phyloP scores from a whole-genome alignment of 2,797 vertebrate genomes.

The Enteromius fasciolatus region DNA sequence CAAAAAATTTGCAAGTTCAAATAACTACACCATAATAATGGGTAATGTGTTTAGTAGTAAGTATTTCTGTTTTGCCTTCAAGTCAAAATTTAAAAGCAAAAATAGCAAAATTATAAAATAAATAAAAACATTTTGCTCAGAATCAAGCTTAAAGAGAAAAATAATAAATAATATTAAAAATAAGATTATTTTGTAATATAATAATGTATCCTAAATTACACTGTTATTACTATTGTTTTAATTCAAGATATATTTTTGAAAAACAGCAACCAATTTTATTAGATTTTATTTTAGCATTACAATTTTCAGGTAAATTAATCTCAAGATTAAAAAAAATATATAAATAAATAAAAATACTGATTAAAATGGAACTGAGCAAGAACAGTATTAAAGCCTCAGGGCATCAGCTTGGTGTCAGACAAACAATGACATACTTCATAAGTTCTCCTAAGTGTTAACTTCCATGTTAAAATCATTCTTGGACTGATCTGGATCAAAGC shows the following conservation, averaged over 20 bases:
- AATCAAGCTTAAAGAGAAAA: not conserved
- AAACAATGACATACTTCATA: not conserved
- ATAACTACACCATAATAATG: too few relatives aligned
- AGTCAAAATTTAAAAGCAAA: not conserved
- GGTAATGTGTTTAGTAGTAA: too few relatives aligned
- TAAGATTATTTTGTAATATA: not conserved
- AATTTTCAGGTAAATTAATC: not conserved
- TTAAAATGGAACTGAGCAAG: constrained; percentile 28
- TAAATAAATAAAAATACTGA: not conserved
- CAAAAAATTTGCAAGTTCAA: too few relatives aligned
- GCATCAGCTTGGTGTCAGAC: constrained; percentile 10
- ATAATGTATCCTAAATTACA: not conserved
- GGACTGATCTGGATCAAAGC: constrained; percentile 27
- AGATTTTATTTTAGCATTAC: not conserved
- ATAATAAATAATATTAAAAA: not conserved
- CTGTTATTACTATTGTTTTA: not conserved
- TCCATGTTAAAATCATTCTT: not conserved
- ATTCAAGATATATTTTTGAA: not conserved
- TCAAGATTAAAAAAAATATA: not conserved
- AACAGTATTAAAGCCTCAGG: not conserved
- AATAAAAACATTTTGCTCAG: too few relatives aligned
- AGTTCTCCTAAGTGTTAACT: not conserved
- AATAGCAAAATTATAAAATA: not conserved
- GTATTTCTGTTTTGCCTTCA: not conserved
- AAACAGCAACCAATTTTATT: not conserved